Evolutionary conservation across 1,140 invertebrate genomes (phyloP), one percentile per base, ranked within the genome.

Genomic region (Drosophila orena): DNA sequence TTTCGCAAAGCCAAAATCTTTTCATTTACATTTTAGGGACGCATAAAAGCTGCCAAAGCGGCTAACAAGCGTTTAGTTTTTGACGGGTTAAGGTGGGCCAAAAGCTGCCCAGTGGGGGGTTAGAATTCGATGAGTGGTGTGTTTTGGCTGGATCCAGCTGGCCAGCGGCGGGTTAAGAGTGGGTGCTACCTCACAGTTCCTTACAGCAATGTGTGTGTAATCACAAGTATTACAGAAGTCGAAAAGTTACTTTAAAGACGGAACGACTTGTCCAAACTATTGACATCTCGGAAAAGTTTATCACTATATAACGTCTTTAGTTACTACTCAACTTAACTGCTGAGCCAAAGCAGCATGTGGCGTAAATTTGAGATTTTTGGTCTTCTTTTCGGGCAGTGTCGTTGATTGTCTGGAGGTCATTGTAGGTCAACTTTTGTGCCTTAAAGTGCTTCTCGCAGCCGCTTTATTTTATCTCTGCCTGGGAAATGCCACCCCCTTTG

Each of bases 1-100:
- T 38, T 38, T 50, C 15, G 10, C n/a, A 52, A 52, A 35, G 35
- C 52, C 59, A 20, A 84, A 85, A 84, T 84, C 75, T 81, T 59
- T 53, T 55, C 79, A 72, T 85, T 85, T 80, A 79, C 85, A 90
- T 85, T 84, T 88, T 43, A 50, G 47, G 83, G 60, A 81, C 83
- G 65, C 69, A 72, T 74, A 79, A 86, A 86, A 88, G 83, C 81
- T 88, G 78, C 64, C 81, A 88, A 86, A 81, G 83, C 83, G 81
- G 68, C 78, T 78, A 78, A 85, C 61, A 74, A 58, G 74, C 81
- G 70, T 83, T 83, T 79, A 81, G 62, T 83, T 83, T 50, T 78
- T 64, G 49, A 40, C 11, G 37, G 43, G 50, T 35, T 34, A 38
- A 22, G 6, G 2, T 8, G 20, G 2, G 42, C 17, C 2, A 2